Conservation (phyloP, 2,113 vertebrate species). For the Alouatta palliata region DNA sequence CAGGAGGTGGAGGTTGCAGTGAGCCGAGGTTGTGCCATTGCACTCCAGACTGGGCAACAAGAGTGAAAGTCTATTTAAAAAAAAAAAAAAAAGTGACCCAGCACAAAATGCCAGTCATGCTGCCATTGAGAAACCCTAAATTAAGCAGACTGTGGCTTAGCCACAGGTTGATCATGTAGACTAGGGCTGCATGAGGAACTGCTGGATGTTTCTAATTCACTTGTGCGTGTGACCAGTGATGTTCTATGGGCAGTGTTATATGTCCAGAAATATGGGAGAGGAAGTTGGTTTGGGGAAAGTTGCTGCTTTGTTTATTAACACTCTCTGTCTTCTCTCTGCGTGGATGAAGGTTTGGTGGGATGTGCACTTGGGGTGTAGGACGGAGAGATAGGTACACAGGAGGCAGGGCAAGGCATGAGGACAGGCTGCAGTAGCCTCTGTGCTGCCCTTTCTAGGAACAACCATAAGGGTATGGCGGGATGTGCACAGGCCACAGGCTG, state of each 20-base stretch:
- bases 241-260: neutral
- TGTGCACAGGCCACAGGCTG: neutral
- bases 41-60: no score
- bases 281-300: slow-evolving; percentile 19
- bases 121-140: neutral
- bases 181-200: neutral
- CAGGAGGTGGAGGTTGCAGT: no score
- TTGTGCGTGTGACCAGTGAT: neutral
- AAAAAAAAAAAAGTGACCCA: neutral
- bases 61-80: no score
- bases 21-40: no score
- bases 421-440: neutral
- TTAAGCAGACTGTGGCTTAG: neutral
- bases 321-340: neutral
- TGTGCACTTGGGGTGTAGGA: neutral
- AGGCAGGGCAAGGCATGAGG: neutral
- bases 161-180: neutral
- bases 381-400: accelerated
- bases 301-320: neutral
- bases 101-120: no score
- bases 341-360: neutral
- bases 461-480: accelerated
- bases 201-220: neutral
- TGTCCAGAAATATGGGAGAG: neutral
- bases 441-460: accelerated